Conservation (phyloP, 2,113 vertebrate genomes). For the Mobula birostris region DNA sequence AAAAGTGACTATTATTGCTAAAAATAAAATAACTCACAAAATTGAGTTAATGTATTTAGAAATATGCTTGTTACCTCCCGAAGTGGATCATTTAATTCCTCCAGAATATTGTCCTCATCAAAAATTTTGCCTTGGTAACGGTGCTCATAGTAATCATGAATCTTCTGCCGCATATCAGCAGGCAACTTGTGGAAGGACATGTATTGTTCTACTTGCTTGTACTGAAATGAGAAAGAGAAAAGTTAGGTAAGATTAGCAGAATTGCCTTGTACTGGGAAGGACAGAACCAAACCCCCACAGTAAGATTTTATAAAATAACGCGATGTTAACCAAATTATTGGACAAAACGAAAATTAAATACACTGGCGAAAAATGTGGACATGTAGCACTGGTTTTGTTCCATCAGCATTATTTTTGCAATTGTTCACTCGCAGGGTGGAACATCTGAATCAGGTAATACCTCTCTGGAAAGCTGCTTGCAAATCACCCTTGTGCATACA, state of each 20-base stretch:
- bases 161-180: conserved; percentile 96
- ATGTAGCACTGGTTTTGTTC: no score
- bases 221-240: conserved; percentile 60
- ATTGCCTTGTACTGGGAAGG: no score
- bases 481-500: no score
- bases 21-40: background rate
- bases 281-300: background rate
- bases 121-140: conserved; percentile 99
- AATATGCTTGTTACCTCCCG: conserved; percentile 74
- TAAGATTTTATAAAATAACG: background rate
- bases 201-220: conserved; percentile 99
- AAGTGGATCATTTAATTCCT: conserved; percentile 92
- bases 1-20: background rate
- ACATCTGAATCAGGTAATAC: no score
- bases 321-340: background rate
- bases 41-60: background rate
- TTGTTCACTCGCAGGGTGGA: no score
- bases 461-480: no score
- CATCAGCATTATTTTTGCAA: no score
- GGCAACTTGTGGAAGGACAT: conserved; percentile 99
- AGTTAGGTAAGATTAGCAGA: background rate
- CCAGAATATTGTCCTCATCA: conserved; percentile 95
- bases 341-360: background rate
- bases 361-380: background rate
- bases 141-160: conserved; percentile 97